Base-by-base conservation (phyloP, 2,113 vertebrate species). In the Neolamprologus sp. region DNA sequence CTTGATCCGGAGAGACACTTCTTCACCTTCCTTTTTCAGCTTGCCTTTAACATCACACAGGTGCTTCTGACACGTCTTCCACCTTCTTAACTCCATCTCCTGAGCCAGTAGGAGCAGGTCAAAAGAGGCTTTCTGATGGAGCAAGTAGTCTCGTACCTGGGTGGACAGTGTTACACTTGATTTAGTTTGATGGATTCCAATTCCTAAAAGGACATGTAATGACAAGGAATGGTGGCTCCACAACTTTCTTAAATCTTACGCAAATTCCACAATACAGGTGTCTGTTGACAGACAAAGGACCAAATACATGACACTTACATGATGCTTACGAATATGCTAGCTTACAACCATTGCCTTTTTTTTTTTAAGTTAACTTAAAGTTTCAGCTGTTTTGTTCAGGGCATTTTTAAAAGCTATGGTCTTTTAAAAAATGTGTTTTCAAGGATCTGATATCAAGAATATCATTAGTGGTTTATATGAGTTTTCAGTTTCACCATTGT, bases 51-150 rank as follows among this genome's bases (percentile, higher is more conserved):
- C 81, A 53, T 93, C 95, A 80, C 92, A 93, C 53, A 99, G 95
- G 0, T 96, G 96, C 63, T 79, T 84, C 82, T 92, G 80, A 58
- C 96, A 88, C 3, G 82, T 95, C 90, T 88, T 93, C 51, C 97
- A 97, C 37, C 92, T 96, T 83, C 94, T 97, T 65, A 97, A 86
- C 91, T 99, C 98, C 84, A 97, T 93, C 93, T 98, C 96, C 92
- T 93, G 98, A 37, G 95, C 96, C 81, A 99, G 88, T 45, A 96
- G 97, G 49, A 99, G 85, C 87, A 99, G 92, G 28, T 99, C 98
- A 92, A 98, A 98, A 5, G 97, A 98, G 3, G 97, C 96, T 87
- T 97, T 98, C 90, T 99, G 98, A 51, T 96, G 97, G 80, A 98
- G 94, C 26, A 99, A 93, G 87, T 97, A 97, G 89, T 95, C 95